Evolutionary conservation across 2,113 vertebrate genomes (phyloP).

Genomic region (Rana temporaria): DNA sequence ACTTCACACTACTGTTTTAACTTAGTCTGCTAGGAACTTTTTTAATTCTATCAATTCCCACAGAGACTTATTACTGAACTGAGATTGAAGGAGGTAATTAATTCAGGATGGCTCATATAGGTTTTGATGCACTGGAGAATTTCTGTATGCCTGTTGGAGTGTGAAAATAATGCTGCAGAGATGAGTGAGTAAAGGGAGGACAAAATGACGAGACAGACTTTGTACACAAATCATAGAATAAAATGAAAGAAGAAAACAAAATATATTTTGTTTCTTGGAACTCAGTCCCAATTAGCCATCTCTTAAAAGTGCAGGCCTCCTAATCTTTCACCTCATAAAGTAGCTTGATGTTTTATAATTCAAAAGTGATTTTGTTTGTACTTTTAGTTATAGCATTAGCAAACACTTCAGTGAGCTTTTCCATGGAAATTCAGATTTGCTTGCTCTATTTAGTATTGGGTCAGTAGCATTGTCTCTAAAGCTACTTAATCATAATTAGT

Average conservation of each 20-base stretch:
- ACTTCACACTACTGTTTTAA: slow-evolving; percentile 19
- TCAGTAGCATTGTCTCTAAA: no score
- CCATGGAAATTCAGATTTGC: no score
- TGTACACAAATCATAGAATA: slow-evolving; percentile 50
- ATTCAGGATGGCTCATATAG: slow-evolving; percentile 76
- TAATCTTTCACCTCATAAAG: slow-evolving; percentile 53
- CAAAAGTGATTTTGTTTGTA: not conserved
- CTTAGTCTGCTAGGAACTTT: slow-evolving; percentile 38
- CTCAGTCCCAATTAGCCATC: slow-evolving; percentile 54
- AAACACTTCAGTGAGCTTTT: not conserved
- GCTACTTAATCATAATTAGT: no score
- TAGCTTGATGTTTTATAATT: not conserved
- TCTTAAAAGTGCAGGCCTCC: slow-evolving; percentile 33
- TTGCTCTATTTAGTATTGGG: no score
- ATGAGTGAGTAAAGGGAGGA: slow-evolving; percentile 54
- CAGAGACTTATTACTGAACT: slow-evolving; percentile 78
- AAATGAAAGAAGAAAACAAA: not conserved
- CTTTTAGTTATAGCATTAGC: not conserved
- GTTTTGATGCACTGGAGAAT: slow-evolving; percentile 75
- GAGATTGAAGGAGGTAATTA: slow-evolving; percentile 73
- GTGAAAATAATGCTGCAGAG: slow-evolving; percentile 63
- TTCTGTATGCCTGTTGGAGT: slow-evolving; percentile 61
- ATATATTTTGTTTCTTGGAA: slow-evolving; percentile 27
- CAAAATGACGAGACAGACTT: slow-evolving; percentile 54
- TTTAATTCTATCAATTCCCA: slow-evolving; percentile 69